These are phyloP conservation scores for Diplolepis rosae DNA, from an alignment of 2,888 invertebrate genomes.

Conservation along the genomic window DNA sequence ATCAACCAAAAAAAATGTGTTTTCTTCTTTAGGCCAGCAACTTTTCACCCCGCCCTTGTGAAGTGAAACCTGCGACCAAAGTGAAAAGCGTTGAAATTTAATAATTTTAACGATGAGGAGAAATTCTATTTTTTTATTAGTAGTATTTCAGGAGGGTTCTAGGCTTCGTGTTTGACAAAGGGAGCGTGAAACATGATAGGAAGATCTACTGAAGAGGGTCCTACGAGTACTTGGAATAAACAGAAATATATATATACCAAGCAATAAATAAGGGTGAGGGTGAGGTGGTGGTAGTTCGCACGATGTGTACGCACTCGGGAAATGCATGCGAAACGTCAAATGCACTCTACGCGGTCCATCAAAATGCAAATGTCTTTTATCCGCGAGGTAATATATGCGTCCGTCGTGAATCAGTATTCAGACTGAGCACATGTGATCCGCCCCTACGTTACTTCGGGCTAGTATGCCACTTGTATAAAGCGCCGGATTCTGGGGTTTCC, in stretches of 20 bases:
- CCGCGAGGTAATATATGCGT: conserved; percentile 67
- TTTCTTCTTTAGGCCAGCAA: too few relatives aligned
- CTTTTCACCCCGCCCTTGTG: too few relatives aligned
- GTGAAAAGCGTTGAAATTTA: too few relatives aligned
- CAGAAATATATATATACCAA: conserved; percentile 49
- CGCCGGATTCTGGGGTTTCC: conserved; percentile 34
- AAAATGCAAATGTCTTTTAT: conserved; percentile 71
- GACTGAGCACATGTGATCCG: conserved; percentile 62
- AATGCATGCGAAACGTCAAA: conserved; percentile 70
- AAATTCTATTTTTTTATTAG: too few relatives aligned
- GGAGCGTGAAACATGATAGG: conserved; percentile 22
- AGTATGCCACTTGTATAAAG: conserved; percentile 23
- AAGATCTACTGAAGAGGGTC: conserved; percentile 33
- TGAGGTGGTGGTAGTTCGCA: conserved; percentile 39
- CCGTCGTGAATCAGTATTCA: conserved; percentile 69
- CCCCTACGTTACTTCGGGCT: conserved; percentile 57
- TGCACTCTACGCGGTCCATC: conserved; percentile 69
- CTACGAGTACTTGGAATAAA: conserved; percentile 50
- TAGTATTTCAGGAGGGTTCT: not conserved
- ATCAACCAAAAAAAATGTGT: too few relatives aligned
- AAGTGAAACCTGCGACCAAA: too few relatives aligned
- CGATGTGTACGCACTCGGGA: conserved; percentile 46
- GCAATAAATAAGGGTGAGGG: conserved; percentile 49
- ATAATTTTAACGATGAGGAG: too few relatives aligned
- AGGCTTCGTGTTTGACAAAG: conserved; percentile 11